Evolutionary conservation across 2,888 invertebrate species (phyloP), one percentile per base, ranked within the genome.

Genomic region (Hirtodrosophila alboralis): DNA sequence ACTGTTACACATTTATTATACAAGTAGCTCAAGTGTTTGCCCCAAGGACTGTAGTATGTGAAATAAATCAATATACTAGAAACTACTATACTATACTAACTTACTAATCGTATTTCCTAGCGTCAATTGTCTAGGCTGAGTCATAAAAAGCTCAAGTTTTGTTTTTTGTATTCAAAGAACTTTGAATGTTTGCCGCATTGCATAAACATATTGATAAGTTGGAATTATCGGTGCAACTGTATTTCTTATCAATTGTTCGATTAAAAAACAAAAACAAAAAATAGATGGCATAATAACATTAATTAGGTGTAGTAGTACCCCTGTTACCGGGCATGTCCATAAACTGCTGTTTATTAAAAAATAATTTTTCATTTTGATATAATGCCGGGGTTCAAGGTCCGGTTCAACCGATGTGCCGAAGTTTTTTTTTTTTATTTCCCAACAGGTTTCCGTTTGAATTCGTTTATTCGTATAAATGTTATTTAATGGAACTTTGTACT

Each of bases 401-500:
- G 18, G 45, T 38, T 47, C 30, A 48, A 12, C 10, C 40, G 41
- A 43, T 51, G 45, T 73, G 38, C 49, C 69, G 9, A 26, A 36
- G 30, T 43, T 16, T 34, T 62, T 56, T 21, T 21, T 4, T 21
- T 21, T 21, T 21, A 4, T 21, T 4, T 23, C 8, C 40, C 47
- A 74, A 69, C 72, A 57, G 64, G 70, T 60, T 78, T 71, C 38
- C 70, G 31, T 48, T 67, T 18, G 30, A 47, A 44, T 45, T 63
- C 47, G 41, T 60, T 75, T 57, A n/a, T 30, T 26, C 33, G 38
- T n/a, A n/a, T n/a, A n/a, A 52, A 45, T 64, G 44, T 53, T 36
- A 56, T 37, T 38, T 31, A 58, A 61, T 10, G 23, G 62, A 40
- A 83, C 76, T 58, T 78, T 83, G 80, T 49, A 83, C 84, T 53